Base-by-base conservation (phyloP, 2,888 invertebrate genomes). In the Drosophila paracracens region DNA sequence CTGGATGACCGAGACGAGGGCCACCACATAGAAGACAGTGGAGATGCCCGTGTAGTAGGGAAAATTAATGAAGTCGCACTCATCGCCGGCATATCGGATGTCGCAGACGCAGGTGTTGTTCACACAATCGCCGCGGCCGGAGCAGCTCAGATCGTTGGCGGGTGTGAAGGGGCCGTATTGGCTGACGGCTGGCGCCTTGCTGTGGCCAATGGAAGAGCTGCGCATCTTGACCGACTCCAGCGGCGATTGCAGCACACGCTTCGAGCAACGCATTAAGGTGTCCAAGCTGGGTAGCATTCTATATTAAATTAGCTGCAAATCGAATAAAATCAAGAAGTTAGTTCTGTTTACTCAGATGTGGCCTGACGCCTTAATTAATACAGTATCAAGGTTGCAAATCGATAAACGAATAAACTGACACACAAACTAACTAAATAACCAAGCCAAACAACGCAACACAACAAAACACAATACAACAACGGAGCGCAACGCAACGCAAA, bases 51-150 rank as follows among this genome's bases (percentile, higher is more conserved):
- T 94, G 90, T 95, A 97, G 91, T 98, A 98, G 36, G 96, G 96
- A 84, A 97, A 93, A 93, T 98, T 98, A 76, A 96, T 97, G 35
- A 96, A 96, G 70, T 96, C 96, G 92, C 98, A 97, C 90, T 96
- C 95, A 71, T 96, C 96, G 13, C 98, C 98, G 71, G 97, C 95
- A 93, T 96, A 98, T 64, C 96, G 95, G 86, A 98, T 98, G 94
- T 98, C 97, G 93, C 98, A 98, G 83, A 97, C 94, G 92, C 98
- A 98, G 63, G 97, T 97, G 79, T 98, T 98, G 93, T 98, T 97
- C 92, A 97, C 95, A 93, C 98, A 98, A 94, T 98, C 98, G 27
- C 98, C 98, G 76, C 97, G 96, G 75, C 97, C 97, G 90, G 97
- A 97, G 94, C 98, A 98, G 74, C 93, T 92, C 70, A 92, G 91